Base-by-base conservation (phyloP, 53 echinoderm and acorn worm species). In the Apostichopus leukothele region DNA sequence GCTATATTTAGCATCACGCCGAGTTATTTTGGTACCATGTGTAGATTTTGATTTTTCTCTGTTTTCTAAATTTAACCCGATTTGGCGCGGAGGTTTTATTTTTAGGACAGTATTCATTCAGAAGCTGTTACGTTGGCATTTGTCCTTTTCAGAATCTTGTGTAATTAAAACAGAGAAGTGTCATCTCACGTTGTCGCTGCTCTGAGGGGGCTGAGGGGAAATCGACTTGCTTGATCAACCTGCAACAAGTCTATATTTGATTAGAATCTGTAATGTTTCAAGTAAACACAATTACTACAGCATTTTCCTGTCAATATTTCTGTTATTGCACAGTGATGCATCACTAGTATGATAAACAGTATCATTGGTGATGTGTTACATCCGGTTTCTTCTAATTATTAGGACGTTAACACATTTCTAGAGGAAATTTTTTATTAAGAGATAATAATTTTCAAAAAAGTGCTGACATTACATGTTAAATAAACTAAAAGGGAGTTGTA, bases 41-140 rank as follows among this genome's bases (percentile, higher is more conserved):
- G 54, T 18, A 81, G 81, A 13, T 81, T 81, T 53, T 81, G 54
- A 21, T 13, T 54, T 81, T 81, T 18, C 71, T 79, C 53, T 54
- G 81, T 81, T 81, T 81, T 81, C 81, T 81, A 81, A 81, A 81
- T 21, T 54, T 81, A 81, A 81, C 81, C 54, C 10, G 81, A 81
- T 81, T 81, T 81, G 81, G 59, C 39, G 39, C 77, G 39, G 16
- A 52, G 81, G 55, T 81, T 81, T 81, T 53, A 53, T 81, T 18
- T 81, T 81, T 81, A 77, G 77, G 77, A 77, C 77, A 77, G 77
- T 50, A n/a, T 81, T 59, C 55, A 81, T 54, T 59, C 54, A 59
- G 81, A 81, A 81, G 81, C 81, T 81, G 81, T 59, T 21, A 19
- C 59, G 53, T 59, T 81, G 21, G 21, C 54, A 54, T 55, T 81